Conservation (phyloP, 2,888 invertebrate genomes). For the Dinocampus coccinellae region DNA sequence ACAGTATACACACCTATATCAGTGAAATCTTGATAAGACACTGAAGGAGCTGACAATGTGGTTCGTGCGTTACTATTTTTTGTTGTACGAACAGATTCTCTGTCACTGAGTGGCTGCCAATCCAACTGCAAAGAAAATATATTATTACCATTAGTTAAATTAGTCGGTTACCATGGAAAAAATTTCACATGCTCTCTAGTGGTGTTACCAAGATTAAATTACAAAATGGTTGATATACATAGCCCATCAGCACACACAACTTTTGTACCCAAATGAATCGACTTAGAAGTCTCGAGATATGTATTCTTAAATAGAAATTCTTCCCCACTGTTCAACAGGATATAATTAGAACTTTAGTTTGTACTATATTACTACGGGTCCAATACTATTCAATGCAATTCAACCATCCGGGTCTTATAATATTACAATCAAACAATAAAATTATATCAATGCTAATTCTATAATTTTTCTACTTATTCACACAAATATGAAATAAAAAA, state of each 20-base stretch:
- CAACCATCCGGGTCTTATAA: background rate
- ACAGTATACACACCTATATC: conserved; percentile 52
- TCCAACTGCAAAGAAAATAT: conserved; percentile 50
- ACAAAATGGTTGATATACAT: conserved; percentile 31
- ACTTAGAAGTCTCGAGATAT: conserved; percentile 56
- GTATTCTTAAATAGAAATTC: conserved; percentile 63
- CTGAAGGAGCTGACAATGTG: conserved; percentile 51
- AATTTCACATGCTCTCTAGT: background rate
- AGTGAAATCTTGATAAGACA: conserved; percentile 56
- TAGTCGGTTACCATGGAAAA: background rate
- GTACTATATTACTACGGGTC: background rate
- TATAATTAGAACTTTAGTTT: conserved; percentile 46
- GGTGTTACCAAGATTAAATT: conserved; percentile 32
- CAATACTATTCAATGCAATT: background rate
- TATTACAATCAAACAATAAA: no score
- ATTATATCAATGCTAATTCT: no score
- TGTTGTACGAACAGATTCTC: conserved; percentile 50
- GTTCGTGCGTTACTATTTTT: conserved; percentile 63
- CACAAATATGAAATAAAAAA: no score
- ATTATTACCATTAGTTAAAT: background rate
- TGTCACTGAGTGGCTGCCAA: conserved; percentile 58
- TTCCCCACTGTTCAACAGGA: conserved; percentile 54
- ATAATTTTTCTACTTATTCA: no score
- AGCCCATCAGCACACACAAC: conserved; percentile 15
- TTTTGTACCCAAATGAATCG: conserved; percentile 40